Evolutionary conservation across 2,797 vertebrate species (phyloP).

Genomic region (Telmatherina bonti): DNA sequence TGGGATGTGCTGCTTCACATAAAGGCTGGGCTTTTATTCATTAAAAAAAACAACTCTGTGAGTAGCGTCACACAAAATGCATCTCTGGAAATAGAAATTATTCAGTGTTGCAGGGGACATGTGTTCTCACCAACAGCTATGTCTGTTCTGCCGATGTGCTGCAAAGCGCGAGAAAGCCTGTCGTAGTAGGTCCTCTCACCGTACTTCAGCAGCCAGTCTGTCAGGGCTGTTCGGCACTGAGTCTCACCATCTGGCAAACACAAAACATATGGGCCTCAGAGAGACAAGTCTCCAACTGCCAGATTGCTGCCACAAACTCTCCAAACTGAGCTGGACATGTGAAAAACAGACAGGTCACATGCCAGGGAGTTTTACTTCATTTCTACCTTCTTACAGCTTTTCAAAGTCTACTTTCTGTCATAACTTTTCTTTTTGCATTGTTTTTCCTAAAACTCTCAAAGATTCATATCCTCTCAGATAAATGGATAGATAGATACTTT

Average conservation of each 20-base stretch:
- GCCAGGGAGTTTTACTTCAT: slow-evolving; percentile 3
- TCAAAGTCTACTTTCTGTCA: neutral
- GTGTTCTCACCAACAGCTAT: slow-evolving; percentile 82
- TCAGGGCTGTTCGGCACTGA: slow-evolving; percentile 79
- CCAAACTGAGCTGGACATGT: slow-evolving; percentile 33
- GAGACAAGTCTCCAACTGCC: slow-evolving; percentile 45
- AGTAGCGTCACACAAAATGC: slow-evolving; percentile 4
- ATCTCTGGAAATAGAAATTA: slow-evolving; percentile 5
- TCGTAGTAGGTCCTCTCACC: slow-evolving; percentile 83
- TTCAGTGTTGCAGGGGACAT: slow-evolving; percentile 12
- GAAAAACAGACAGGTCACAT: slow-evolving; percentile 30
- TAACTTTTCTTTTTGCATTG: neutral
- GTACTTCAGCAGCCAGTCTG: slow-evolving; percentile 78
- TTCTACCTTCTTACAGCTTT: slow-evolving; percentile 16
- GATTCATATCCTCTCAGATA: neutral
- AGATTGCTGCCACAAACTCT: slow-evolving; percentile 27
- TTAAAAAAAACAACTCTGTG: slow-evolving; percentile 23
- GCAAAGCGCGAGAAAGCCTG: slow-evolving; percentile 83
- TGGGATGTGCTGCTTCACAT: slow-evolving; percentile 51
- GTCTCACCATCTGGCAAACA: slow-evolving; percentile 66
- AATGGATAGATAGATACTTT: too few relatives aligned
- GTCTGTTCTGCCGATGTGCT: slow-evolving; percentile 85
- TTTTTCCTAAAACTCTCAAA: slow-evolving; percentile 6
- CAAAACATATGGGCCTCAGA: slow-evolving; percentile 56
- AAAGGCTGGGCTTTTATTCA: slow-evolving; percentile 33